Base-by-base conservation (phyloP, 1,140 invertebrate species). In the Procambarus clarkii region DNA sequence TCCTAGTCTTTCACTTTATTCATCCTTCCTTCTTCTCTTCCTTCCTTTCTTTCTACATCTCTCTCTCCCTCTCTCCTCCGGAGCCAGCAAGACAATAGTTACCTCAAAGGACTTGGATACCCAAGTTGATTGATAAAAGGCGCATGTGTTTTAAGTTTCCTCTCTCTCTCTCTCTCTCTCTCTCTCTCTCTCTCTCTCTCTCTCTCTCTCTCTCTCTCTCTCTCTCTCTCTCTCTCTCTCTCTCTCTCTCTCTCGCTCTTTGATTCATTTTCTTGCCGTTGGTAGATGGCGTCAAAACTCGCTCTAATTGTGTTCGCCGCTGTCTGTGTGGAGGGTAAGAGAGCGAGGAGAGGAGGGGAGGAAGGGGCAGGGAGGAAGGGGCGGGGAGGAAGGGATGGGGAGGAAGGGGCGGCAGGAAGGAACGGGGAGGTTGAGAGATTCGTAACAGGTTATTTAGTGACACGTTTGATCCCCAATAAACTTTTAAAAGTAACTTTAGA, bases 261-360 rank as follows among this genome's bases (percentile, higher is more conserved):
- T 71, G 2, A 58, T 50, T 80, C 86, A 46, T 64, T 64, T 50
- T 46, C 78, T 64, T 21, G 11, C 21, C 21, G 15, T 15, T 4
- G 60, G 54, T 4, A 64, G 60, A 4, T 21, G 21, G 60, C 60
- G 13, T 64, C 60, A 64, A 18, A 21, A 64, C 1, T 64, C 76
- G 34, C 21, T n/a, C 7, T 87, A 44, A 60, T 5, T 88, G 21
- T 58, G n/a, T 88, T 54, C 34, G 15, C 45, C 15, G 78, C 18
- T 80, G 45, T 88, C 74, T 88, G 45, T 80, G 48, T 80, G 21
- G 18, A 64, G 60, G 60, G 60, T 54, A 9, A 13, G 13, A 54
- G 13, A 13, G 50, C 13, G 50, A 54, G 4, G 50, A 9, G 13
- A 54, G 13, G 50, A 9, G 8, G 34, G 50, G 50, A 54, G 50